A percentile compares a stretch with the other conserved stretches of the same genome.
These are phyloP conservation scores for Pachyseris speciosa DNA, from an alignment of 64 coral and sea anemone genomes.

Conservation along the genomic window DNA sequence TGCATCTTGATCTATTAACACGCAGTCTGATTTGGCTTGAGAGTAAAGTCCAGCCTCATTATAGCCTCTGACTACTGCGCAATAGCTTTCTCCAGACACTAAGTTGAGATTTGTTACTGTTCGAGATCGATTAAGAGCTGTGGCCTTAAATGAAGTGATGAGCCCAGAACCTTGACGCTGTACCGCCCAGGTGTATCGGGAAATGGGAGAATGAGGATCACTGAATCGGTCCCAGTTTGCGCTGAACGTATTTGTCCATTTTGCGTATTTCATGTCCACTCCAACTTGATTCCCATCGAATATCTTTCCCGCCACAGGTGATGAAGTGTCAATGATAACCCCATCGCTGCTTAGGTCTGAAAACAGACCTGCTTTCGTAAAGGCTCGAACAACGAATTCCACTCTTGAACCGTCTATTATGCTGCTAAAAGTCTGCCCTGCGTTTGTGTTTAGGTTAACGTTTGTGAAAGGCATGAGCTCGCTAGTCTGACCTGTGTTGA, in stretches of 20 bases:
- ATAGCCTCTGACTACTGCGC: constrained; percentile 87
- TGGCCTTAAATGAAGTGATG: constrained; percentile 67
- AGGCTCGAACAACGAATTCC: constrained; percentile 32
- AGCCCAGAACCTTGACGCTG: constrained; percentile 60
- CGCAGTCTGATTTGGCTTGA: constrained; percentile 75
- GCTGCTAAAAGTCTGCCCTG: constrained; percentile 8
- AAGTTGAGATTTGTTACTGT: constrained; percentile 65
- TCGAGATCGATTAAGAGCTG: constrained; percentile 53
- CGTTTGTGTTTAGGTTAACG: constrained; percentile 45
- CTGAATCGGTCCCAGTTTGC: constrained; percentile 78
- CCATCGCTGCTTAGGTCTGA: constrained; percentile 79
- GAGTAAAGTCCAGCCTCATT: constrained; percentile 82
- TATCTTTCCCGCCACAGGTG: constrained; percentile 52
- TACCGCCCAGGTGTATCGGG: constrained; percentile 76
- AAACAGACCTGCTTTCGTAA: constrained; percentile 73
- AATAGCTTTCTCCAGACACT: constrained; percentile 77
- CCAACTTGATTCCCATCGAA: constrained; percentile 65
- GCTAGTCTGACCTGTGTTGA: constrained; percentile 6
- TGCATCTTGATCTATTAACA: constrained; percentile 91
- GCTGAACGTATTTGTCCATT: constrained; percentile 84
- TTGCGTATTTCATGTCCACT: constrained; percentile 52
- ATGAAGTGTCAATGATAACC: constrained; percentile 65
- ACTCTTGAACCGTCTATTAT: constrained; percentile 60
- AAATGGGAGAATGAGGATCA: constrained; percentile 80
- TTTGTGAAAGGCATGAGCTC: constrained; percentile 52